Base-by-base conservation (phyloP, 2,113 vertebrate species). In the Microtus ochrogaster region DNA sequence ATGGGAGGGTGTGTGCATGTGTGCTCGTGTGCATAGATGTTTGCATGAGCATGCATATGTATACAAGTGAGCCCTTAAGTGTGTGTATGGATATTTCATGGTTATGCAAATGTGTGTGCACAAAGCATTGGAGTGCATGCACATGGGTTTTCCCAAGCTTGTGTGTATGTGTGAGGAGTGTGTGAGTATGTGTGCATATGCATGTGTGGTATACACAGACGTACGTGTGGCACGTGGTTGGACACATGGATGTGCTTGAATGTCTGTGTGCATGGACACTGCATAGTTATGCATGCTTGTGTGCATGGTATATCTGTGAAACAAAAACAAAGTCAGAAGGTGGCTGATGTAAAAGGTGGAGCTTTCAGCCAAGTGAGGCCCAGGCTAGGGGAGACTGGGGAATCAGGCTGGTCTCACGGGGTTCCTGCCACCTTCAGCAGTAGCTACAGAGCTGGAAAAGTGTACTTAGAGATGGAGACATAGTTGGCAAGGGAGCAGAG, bases 11-110 rank as follows among this genome's bases (percentile, higher is more conserved):
- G 3, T 41, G 36, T 11, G 9, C 68, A 41, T 26, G 14, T 3
- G n/a, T 11, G 4, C 7, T 7, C 16, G 4, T 9, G 3, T 8
- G 0, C 1, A 28, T 28, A 2, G 3, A 3, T 13, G 10, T 2
- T 4, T 74, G 0, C 7, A 0, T 2, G n/a, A 33, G 28, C 61
- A 68, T 47, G 17, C 36, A 2, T 36, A 10, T 22, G 5, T 33
- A 22, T 47, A 65, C 7, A 19, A 17, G 7, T 28, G 58, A 30
- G 26, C 24, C 28, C 13, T 63, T 84, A n/a, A 63, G 24, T 41
- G 7, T 61, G 24, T 63, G 24, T 16, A 41, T 41, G 14, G 26
- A 28, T 83, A 63, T 63, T 41, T 63, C n/a, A 83, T 41, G 24
- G 52, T 39, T 30, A 65, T 63, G n/a, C 24, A 66, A 85, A 63